Percentiles rank a stretch among this genome's conserved stretches.
Conservation (phyloP, 2,797 vertebrate genomes). For the Gymnothorax reevesii region DNA sequence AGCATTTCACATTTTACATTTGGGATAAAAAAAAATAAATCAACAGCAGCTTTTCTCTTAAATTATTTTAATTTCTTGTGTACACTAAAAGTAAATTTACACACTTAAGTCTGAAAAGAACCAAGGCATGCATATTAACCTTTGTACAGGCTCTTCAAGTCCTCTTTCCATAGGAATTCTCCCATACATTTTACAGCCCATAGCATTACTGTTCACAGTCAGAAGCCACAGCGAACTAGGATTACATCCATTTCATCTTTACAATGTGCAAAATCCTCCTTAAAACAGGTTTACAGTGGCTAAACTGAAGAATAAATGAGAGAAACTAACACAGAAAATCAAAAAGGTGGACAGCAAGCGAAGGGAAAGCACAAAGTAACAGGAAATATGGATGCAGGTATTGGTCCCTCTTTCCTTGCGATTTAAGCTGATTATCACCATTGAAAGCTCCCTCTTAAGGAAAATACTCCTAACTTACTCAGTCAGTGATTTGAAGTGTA, state of each 20-base stretch:
- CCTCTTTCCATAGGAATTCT: conserved; percentile 96
- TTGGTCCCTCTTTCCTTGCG: conserved; percentile 89
- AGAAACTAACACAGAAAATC: conserved; percentile 45
- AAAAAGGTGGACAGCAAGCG: conserved; percentile 22
- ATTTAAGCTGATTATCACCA: conserved; percentile 68
- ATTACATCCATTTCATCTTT: conserved; percentile 92
- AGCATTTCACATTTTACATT: not conserved
- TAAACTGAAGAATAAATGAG: conserved; percentile 69
- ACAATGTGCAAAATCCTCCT: conserved; percentile 99
- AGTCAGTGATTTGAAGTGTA: conserved; percentile 63
- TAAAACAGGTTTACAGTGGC: conserved; percentile 81
- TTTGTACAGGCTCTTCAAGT: conserved; percentile 85
- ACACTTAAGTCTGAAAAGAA: conserved; percentile 90
- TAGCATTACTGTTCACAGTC: conserved; percentile 95
- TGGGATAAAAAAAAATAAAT: conserved; percentile 11
- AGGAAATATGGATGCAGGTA: conserved; percentile 74
- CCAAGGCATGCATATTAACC: conserved; percentile 87
- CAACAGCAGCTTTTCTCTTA: conserved; percentile 77
- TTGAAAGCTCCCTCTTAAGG: conserved; percentile 30
- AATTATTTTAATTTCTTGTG: conserved; percentile 97
- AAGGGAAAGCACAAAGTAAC: conserved; percentile 54
- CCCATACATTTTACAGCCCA: conserved; percentile 91
- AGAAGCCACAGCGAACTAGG: conserved; percentile 96
- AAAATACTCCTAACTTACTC: conserved; percentile 34
- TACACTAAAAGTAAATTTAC: conserved; percentile 99